phyloP scores from a whole-genome alignment of 53 echinoderm and acorn worm species.

The Crossaster papposus region DNA sequence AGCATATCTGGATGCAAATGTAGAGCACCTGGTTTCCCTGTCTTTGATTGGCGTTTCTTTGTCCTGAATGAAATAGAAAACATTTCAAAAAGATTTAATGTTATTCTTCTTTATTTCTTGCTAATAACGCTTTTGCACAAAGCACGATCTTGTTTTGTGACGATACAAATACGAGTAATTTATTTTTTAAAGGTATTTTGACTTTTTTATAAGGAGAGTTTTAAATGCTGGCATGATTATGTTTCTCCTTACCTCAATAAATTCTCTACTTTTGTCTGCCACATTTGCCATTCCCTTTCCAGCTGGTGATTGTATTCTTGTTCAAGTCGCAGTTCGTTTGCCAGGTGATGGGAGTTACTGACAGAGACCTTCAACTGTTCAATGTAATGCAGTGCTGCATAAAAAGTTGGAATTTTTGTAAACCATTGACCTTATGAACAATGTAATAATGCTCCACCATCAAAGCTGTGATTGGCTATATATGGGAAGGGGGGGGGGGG shows the following conservation, averaged over 20 bases:
- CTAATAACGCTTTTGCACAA: no score
- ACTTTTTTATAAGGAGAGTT: background rate
- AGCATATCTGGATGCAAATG: background rate
- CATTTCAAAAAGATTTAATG: no score
- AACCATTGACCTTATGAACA: no score
- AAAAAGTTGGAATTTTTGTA: background rate
- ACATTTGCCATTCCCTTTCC: slow-evolving; percentile 60
- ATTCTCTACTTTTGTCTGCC: slow-evolving; percentile 56
- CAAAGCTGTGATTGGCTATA: no score
- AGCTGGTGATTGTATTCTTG: slow-evolving; percentile 55
- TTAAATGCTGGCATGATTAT: background rate
- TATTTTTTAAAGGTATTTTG: no score
- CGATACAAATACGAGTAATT: no score
- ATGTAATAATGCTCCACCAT: no score
- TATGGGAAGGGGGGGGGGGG: no score
- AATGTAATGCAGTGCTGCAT: slow-evolving; percentile 63
- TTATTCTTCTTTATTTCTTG: no score
- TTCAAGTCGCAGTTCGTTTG: slow-evolving; percentile 50
- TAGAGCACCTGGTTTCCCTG: background rate
- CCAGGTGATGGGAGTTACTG: slow-evolving; percentile 28
- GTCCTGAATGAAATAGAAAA: slow-evolving; percentile 9
- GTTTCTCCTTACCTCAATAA: slow-evolving; percentile 29
- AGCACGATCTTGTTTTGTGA: no score
- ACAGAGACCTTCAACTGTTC: slow-evolving; percentile 55
- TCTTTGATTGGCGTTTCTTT: background rate